Conservation (phyloP, 2,888 invertebrate species). For the Ptychoptera albimana region DNA sequence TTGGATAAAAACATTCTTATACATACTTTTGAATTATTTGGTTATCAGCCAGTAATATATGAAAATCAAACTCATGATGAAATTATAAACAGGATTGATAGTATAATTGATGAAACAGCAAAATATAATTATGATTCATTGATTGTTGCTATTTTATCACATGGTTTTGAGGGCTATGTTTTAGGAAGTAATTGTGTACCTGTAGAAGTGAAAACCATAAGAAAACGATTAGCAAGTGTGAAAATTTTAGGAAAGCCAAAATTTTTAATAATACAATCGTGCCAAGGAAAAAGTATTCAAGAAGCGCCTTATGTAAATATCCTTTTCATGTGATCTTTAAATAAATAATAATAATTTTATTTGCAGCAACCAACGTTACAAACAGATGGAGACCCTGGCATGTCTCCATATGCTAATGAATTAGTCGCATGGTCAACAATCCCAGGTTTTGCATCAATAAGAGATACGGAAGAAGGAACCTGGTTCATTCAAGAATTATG, state of each 20-base stretch:
- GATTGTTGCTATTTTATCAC: constrained; percentile 25
- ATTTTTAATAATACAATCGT: constrained; percentile 39
- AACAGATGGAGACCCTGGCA: constrained; percentile 9
- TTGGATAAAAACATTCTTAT: constrained; percentile 17
- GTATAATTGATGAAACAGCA: background rate
- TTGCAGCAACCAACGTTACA: constrained; percentile 3
- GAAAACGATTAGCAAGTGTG: constrained; percentile 29
- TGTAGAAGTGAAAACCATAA: constrained; percentile 30
- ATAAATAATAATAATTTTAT: background rate
- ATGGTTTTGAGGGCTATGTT: constrained; percentile 30
- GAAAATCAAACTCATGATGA: constrained; percentile 19
- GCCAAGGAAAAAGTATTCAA: constrained; percentile 30
- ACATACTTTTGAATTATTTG: constrained; percentile 19
- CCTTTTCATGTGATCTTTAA: background rate
- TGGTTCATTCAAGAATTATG: constrained; percentile 29
- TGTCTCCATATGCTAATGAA: constrained; percentile 19
- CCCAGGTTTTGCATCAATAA: constrained; percentile 21
- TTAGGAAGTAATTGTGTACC: constrained; percentile 35
- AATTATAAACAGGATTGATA: constrained; percentile 15
- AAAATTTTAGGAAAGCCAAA: constrained; percentile 35
- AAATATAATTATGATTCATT: constrained; percentile 19
- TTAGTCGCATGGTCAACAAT: constrained; percentile 23
- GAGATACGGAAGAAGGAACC: constrained; percentile 21
- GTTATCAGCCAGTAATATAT: constrained; percentile 17
- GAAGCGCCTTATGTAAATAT: background rate